A percentile compares a stretch with the other conserved stretches of the same genome.
phyloP scores from a whole-genome alignment of 2,113 vertebrate genomes.

The Rousettus leschenaultii region DNA sequence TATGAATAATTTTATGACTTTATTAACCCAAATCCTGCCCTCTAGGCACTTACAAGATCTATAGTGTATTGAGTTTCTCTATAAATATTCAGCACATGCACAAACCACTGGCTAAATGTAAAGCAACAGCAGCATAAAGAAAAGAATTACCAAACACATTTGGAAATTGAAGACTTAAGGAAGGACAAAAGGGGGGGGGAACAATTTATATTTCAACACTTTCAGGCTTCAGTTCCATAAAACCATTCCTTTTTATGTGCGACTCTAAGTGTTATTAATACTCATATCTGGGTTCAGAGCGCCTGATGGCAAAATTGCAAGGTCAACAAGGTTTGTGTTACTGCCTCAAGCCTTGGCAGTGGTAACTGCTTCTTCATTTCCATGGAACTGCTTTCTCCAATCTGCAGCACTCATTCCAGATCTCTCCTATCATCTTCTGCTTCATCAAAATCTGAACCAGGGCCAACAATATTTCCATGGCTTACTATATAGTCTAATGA shows the following conservation, averaged over 20 bases:
- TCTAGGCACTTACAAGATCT: constrained; percentile 67
- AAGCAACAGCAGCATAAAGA: constrained; percentile 50
- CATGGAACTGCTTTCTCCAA: not conserved
- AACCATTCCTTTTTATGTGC: constrained; percentile 38
- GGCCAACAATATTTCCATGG: not conserved
- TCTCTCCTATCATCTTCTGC: not conserved
- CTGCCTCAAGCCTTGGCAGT: not conserved
- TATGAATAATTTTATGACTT: constrained; percentile 76
- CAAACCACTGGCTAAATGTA: constrained; percentile 59
- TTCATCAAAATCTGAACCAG: not conserved
- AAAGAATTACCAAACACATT: constrained; percentile 64
- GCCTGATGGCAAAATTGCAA: not conserved
- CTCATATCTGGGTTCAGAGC: not conserved
- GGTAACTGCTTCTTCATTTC: not conserved
- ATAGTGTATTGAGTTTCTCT: constrained; percentile 60
- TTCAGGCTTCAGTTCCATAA: constrained; percentile 34
- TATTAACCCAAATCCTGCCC: constrained; percentile 72
- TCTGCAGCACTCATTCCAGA: not conserved
- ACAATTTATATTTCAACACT: constrained; percentile 60
- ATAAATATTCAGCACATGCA: constrained; percentile 72
- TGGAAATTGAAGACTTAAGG: constrained; percentile 51
- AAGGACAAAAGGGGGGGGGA: constrained; percentile 9
- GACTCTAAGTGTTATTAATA: constrained; percentile 47
- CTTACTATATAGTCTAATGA: not conserved
- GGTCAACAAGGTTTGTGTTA: constrained; percentile 19